Base-by-base conservation (phyloP, 2,797 vertebrate genomes). In the Aphelocoma californica region DNA sequence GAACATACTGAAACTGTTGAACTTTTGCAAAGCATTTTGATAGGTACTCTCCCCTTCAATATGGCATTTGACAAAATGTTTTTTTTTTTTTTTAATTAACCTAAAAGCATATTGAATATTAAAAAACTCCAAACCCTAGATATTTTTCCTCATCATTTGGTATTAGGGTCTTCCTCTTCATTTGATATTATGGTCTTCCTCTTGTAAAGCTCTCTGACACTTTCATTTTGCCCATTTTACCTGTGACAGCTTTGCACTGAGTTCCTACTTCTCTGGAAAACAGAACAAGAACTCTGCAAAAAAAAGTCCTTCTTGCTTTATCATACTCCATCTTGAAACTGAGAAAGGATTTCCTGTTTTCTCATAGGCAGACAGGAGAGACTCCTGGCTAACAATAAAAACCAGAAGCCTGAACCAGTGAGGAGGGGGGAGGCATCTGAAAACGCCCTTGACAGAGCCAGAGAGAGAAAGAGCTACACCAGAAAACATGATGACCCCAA, bases 91-190 rank as follows among this genome's bases (percentile, higher is more conserved):
- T 86, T 34, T 7, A 34, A 54, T 25, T 32, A 75, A 38, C 19
- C 26, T 50, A 56, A 78, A 82, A 60, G 11, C 18, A 71, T 50
- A 81, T 1, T 4, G 4, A 60, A 5, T 36, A 36, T 15, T 54
- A 8, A 44, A 61, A 54, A 48, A 8, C 0, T 7, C 6, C 7
- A 61, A 48, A 34, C 1, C 0, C 12, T 18, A 44, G 0, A 23
- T 25, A 21, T 48, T 73, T 85, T 77, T 73, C 5, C 16, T 51
- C 26, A 34, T 53, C 5, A 81, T 67, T 83, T 61, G 13, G 3
- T 34, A n/a, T 65, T 84, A 53, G 6, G 4, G 5, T 64, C 18
- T 62, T 91, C 28, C 51, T 48, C 24, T 53, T 71, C 28, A 45
- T 67, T 79, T 81, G 14, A 10, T 45, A 25, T 53, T 74, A 53